phyloP scores from a whole-genome alignment of 30 jellyfish, hydroid and myxozoan genomes.

The Morbakka virulenta region DNA sequence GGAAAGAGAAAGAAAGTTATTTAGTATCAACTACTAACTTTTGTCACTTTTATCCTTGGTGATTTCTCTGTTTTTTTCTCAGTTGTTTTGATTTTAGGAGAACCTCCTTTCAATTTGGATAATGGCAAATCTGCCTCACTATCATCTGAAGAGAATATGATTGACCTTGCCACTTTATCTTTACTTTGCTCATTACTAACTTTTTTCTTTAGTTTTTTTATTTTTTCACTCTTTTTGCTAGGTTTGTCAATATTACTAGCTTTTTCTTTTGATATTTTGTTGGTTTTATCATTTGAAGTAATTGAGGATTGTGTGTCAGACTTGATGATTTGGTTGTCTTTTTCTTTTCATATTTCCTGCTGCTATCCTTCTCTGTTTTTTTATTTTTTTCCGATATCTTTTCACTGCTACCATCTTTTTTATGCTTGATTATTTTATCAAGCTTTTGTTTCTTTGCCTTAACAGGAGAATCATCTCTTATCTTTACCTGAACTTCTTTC shows the following conservation, averaged over 20 bases:
- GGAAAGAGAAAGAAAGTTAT: not conserved
- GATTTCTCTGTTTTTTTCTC: not conserved
- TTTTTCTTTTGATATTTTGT: too few relatives aligned
- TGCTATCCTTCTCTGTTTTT: too few relatives aligned
- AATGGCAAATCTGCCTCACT: not conserved
- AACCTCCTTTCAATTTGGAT: not conserved
- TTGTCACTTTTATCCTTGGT: not conserved
- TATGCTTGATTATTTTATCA: too few relatives aligned
- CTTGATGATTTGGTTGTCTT: too few relatives aligned
- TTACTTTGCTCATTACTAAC: not conserved
- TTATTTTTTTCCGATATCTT: too few relatives aligned
- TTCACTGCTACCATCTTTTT: too few relatives aligned
- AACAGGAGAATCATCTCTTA: too few relatives aligned
- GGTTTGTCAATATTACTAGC: not conserved
- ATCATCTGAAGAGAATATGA: conserved; percentile 9
- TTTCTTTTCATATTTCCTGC: too few relatives aligned
- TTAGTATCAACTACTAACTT: not conserved
- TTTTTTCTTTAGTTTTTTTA: not conserved
- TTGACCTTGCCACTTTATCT: not conserved
- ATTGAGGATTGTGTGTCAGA: too few relatives aligned
- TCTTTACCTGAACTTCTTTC: too few relatives aligned
- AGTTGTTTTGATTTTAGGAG: not conserved
- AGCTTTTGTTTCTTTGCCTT: too few relatives aligned
- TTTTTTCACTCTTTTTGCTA: not conserved
- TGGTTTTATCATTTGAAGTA: too few relatives aligned